Conservation (phyloP, 2,113 vertebrate genomes). For the Verasper variegatus region DNA sequence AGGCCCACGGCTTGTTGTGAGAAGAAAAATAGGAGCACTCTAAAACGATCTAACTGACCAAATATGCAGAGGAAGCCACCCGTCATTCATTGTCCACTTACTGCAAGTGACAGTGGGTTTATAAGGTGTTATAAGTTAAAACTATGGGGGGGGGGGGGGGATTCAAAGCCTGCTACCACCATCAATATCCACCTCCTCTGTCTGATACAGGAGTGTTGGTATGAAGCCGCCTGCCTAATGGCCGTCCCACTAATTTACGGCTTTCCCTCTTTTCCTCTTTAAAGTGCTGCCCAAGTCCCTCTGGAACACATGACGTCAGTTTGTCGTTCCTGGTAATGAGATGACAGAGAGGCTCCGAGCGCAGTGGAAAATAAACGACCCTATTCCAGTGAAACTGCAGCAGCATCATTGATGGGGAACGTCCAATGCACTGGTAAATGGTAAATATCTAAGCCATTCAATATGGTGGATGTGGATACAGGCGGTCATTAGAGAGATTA, state of each 20-base stretch:
- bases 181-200: background rate
- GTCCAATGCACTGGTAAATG: background rate
- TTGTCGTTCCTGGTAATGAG: constrained; percentile 48
- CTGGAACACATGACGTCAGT: constrained; percentile 51
- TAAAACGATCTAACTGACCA: constrained; percentile 7
- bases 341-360: constrained; percentile 30
- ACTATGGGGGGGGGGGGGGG: background rate
- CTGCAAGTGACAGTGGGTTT: constrained; percentile 17
- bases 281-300: constrained; percentile 41
- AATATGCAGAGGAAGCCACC: constrained; percentile 35
- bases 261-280: constrained; percentile 43
- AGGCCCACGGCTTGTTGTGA: constrained; percentile 1
- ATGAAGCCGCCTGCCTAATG: constrained; percentile 7
- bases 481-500: background rate
- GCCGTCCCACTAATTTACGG: constrained; percentile 43
- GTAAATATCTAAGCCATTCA: background rate
- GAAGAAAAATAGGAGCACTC: constrained; percentile 3
- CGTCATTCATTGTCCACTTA: constrained; percentile 16
- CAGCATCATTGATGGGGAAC: constrained; percentile 6
- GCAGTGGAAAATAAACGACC: constrained; percentile 13
- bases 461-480: background rate
- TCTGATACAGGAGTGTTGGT: background rate
- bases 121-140: constrained; percentile 22
- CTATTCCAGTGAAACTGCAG: constrained; percentile 18
- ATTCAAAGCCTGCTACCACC: background rate